phyloP scores from a whole-genome alignment of 2,113 vertebrate genomes.

The Vidua macroura region DNA sequence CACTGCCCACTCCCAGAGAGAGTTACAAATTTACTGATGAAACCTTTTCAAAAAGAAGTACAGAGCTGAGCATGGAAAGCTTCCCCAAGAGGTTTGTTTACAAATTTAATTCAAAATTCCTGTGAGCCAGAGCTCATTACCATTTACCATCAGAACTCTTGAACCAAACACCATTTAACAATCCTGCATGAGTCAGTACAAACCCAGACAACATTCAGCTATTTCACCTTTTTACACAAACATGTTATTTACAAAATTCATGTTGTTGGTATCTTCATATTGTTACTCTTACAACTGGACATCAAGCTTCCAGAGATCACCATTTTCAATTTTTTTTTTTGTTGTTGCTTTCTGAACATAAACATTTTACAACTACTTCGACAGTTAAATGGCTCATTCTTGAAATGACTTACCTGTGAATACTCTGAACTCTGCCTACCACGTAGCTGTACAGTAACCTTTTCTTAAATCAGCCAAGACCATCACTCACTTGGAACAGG shows the following conservation, averaged over 20 bases:
- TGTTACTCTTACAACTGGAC: not conserved
- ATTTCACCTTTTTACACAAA: not conserved
- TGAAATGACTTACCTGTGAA: not conserved
- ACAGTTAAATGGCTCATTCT: not conserved
- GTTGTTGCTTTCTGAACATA: not conserved
- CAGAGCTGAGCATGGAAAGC: not conserved
- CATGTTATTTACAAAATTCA: not conserved
- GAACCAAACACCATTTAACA: not conserved
- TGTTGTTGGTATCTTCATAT: not conserved
- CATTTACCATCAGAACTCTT: not conserved
- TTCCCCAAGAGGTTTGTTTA: not conserved
- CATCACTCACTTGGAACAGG: not conserved
- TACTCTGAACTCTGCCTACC: not conserved
- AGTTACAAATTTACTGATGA: not conserved
- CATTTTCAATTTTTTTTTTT: not conserved
- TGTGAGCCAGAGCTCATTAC: not conserved
- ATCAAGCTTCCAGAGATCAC: not conserved
- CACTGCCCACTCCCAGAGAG: not conserved
- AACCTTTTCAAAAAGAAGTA: not conserved
- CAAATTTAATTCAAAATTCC: slow-evolving; percentile 18
- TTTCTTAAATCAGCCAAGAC: not conserved
- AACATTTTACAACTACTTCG: not conserved
- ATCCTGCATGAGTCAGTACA: not conserved
- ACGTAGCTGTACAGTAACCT: not conserved
- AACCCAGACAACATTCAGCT: not conserved